These are phyloP conservation scores for Chionoecetes opilio DNA, from an alignment of 1,140 invertebrate species.

Conservation along the genomic window DNA sequence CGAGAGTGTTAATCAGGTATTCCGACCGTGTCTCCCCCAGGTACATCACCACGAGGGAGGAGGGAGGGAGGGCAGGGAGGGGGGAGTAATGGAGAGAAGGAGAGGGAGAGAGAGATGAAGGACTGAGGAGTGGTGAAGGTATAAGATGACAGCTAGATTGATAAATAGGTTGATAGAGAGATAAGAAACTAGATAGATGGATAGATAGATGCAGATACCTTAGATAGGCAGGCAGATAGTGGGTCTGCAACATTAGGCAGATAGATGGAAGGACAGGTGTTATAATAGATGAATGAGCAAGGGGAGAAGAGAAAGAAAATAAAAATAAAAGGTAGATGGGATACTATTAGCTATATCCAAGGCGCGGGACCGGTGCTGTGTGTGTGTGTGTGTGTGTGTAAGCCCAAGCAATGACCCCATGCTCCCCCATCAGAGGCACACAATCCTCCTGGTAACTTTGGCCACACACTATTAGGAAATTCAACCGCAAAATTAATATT, in stretches of 20 bases:
- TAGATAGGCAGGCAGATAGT: slow-evolving; percentile 18
- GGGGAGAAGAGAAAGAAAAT: background rate
- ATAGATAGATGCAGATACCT: slow-evolving; percentile 29
- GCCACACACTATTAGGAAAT: background rate
- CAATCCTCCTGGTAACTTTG: background rate
- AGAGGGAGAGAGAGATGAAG: background rate
- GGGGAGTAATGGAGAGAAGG: slow-evolving; percentile 15
- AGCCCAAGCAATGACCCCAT: too few relatives aligned
- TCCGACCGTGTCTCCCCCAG: background rate
- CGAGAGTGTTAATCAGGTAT: slow-evolving; percentile 29
- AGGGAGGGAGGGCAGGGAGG: background rate
- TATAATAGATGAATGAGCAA: slow-evolving; percentile 9
- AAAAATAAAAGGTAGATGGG: background rate
- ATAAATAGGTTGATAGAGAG: slow-evolving; percentile 20
- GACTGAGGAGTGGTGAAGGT: background rate
- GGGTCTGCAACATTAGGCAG: slow-evolving; percentile 4
- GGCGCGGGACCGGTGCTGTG: too few relatives aligned
- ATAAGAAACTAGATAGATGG: slow-evolving; percentile 11
- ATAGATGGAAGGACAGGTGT: background rate
- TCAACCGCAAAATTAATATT: slow-evolving; percentile 11
- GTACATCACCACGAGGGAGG: background rate
- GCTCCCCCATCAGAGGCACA: too few relatives aligned
- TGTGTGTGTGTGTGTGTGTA: too few relatives aligned
- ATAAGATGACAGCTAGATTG: background rate
- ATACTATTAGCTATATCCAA: too few relatives aligned